Evolutionary conservation across 1,140 invertebrate species (phyloP), one percentile per base, ranked within the genome.

Genomic region (Eriosoma lanigerum): DNA sequence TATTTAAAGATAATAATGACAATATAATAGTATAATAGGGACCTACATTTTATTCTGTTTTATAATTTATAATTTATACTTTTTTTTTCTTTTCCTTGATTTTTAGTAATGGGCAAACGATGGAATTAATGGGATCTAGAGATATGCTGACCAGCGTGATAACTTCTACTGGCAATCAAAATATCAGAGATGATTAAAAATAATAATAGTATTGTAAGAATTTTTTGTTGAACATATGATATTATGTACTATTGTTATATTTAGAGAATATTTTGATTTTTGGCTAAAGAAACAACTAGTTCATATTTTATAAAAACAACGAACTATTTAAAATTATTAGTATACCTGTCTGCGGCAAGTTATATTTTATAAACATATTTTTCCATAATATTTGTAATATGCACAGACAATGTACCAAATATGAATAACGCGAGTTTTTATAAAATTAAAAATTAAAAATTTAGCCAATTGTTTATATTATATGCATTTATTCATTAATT

Each of bases 161-260:
- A 21, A 78, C 75, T n/a, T 78, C 75, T 38, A 78, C 75, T 12
- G 75, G 75, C 29, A 78, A 78, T 60, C 75, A 78, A 46, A 78
- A 46, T 46, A 13, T 32, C 12, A 50, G 73, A 46, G 54, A 78
- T 17, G 75, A 78, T 78, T 78, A 46, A 46, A 64, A 32, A n/a
- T n/a, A n/a, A n/a, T n/a, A n/a, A n/a, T 10, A 13, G 12, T 38
- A 46, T n/a, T 46, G 19, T 13, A n/a, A 24, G 6, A 21, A 21
- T 64, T 10, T 64, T 46, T 12, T 24, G n/a, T 46, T 38, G 38
- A 46, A 46, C 60, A 19, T 15, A 17, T 26, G 15, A 26, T n/a
- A n/a, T n/a, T n/a, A n/a, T 26, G 0, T 1, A 15, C 38, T 21
- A 21, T 21, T 48, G 2, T 68, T 9, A 21, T 17, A 24, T n/a